Evolutionary conservation across 2,113 vertebrate genomes (phyloP), one percentile per base, ranked within the genome.

Genomic region (Anser brachyrhynchus): DNA sequence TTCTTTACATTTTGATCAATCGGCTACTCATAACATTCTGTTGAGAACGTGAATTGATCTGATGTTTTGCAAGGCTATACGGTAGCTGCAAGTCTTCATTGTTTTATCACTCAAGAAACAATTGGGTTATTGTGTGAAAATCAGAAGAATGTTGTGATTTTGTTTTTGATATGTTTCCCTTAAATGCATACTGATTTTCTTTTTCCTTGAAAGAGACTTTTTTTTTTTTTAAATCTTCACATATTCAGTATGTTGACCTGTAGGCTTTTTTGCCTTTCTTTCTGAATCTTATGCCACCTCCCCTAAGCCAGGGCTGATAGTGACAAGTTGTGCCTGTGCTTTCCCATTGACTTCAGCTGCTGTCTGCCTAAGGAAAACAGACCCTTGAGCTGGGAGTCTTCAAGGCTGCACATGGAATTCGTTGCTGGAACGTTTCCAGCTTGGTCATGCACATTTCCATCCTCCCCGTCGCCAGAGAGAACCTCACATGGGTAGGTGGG

Each of bases 71-170:
- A 46, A 69, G 65, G 84, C 74, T 82, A 3, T 31, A 1, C 9
- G 43, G 5, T 26, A 73, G 59, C 85, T 93, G 85, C 72, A 74
- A 74, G 66, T 15, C 37, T 84, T 59, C 29, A 2, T 58, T 92
- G 62, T 91, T 66, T 72, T 51, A 51, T 72, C 57, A 13, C 83
- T 77, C 1, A 2, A 54, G 66, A 75, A 94, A 43, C 85, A 67
- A 90, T 75, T 85, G 39, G 76, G 43, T 96, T 74, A 44, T 64
- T 65, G 23, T 81, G 57, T 57, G 80, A 89, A 87, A 91, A 90
- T 64, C 52, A 87, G 80, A 33, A 90, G 22, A 46, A 23, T 37
- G 26, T 43, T 59, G 65, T 25, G 55, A 52, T 84, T 92, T 88
- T 4, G 9, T 22, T 28, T 78, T 71, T 87, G 23, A n/a, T 58